A percentile compares a stretch with the other conserved stretches of the same genome.
These are phyloP conservation scores for Drosophila tanythrix DNA, from an alignment of 2,888 invertebrate species.

Conservation along the genomic window DNA sequence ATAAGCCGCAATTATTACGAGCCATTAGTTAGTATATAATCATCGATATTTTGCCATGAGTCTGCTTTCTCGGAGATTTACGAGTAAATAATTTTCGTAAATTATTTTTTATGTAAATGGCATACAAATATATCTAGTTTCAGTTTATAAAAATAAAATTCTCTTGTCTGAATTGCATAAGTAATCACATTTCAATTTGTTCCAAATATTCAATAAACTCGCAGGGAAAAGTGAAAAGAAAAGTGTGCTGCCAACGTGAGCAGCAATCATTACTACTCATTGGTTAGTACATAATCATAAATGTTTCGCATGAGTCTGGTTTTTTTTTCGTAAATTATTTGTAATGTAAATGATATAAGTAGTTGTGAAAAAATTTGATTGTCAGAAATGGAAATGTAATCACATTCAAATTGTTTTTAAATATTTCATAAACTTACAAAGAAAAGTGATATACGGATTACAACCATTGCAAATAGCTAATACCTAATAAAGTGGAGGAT, in stretches of 20 bases:
- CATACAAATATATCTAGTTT: neutral
- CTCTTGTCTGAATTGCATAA: no score
- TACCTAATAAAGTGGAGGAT: neutral
- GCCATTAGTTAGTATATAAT: constrained; percentile 49
- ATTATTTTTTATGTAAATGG: constrained; percentile 8
- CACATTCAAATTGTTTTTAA: neutral
- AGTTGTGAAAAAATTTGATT: neutral
- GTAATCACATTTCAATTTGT: neutral
- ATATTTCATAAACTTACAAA: neutral
- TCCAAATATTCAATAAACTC: no score
- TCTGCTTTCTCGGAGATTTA: constrained; percentile 11
- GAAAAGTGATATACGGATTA: neutral
- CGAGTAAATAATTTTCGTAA: constrained; percentile 27
- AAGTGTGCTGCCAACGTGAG: no score
- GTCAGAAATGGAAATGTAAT: neutral
- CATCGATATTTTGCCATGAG: constrained; percentile 29
- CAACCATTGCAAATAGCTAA: no score
- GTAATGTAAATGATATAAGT: neutral
- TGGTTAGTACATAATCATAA: no score
- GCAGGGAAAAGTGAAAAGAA: no score
- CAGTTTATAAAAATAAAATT: no score
- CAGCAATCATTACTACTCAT: no score
- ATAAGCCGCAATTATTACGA: constrained; percentile 71
- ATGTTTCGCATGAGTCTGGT: no score
- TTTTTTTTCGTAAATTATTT: no score